Evolutionary conservation across 2,797 vertebrate genomes (phyloP).

Genomic region (Furcifer pardalis): DNA sequence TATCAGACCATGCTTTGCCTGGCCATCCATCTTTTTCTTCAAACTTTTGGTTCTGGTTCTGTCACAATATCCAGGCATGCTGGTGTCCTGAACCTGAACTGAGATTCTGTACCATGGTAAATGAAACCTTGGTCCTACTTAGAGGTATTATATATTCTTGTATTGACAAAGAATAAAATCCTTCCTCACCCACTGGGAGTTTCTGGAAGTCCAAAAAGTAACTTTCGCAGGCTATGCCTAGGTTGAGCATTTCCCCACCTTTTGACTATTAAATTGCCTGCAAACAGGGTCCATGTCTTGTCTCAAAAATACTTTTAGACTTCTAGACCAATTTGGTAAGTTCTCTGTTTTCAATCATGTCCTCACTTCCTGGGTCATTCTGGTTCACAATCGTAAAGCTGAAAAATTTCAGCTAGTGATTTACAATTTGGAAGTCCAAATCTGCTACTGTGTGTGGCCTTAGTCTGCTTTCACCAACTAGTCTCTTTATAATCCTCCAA

Average conservation of each 20-base stretch:
- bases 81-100: neutral
- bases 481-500: neutral
- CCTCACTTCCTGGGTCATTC: neutral
- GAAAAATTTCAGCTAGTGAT: neutral
- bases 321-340: no score
- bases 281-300: neutral
- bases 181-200: no score
- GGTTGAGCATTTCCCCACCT: neutral
- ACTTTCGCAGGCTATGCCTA: neutral
- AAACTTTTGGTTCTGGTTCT: neutral
- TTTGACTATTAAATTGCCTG: neutral
- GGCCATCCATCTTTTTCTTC: neutral
- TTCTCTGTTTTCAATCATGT: neutral
- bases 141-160: no score
- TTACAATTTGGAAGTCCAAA: neutral
- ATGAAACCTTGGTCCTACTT: no score
- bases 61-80: neutral
- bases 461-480: neutral
- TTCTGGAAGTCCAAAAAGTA: no score
- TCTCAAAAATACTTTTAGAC: neutral
- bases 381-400: neutral
- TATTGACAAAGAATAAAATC: no score
- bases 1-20: no score
- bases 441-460: neutral
- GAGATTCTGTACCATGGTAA: neutral